Conservation (phyloP, 2,888 invertebrate genomes). For the Odontothrips loti region DNA sequence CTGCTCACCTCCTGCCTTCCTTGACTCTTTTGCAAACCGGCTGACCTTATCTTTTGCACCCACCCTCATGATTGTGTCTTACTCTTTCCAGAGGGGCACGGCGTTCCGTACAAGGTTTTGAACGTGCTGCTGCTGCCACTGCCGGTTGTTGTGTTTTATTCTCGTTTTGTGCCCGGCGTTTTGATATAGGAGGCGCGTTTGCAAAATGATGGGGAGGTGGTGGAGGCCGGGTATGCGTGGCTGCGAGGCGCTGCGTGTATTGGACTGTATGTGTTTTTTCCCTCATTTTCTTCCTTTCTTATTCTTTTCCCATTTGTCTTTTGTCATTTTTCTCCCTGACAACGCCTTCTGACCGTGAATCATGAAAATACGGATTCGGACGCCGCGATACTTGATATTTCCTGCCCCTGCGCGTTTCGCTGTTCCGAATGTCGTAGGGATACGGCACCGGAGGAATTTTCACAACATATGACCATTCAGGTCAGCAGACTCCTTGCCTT, state of each 20-base stretch:
- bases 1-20: no score
- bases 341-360: not conserved
- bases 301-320: not conserved
- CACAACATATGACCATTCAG: no score
- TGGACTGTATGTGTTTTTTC: slow-evolving; percentile 1
- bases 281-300: not conserved
- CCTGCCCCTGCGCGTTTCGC: not conserved
- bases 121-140: no score
- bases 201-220: not conserved
- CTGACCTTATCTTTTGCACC: no score
- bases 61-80: no score
- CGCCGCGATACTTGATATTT: slow-evolving; percentile 21
- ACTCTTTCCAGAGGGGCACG: no score
- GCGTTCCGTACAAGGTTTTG: no score
- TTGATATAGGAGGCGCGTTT: slow-evolving; percentile 25
- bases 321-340: not conserved
- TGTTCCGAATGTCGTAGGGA: no score
- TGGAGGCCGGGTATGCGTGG: not conserved
- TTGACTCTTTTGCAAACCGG: no score
- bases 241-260: slow-evolving; percentile 15
- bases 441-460: no score
- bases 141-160: not conserved
- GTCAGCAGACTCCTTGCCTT: no score
- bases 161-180: not conserved
- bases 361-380: slow-evolving; percentile 7